These are phyloP conservation scores for Odontocolon sp. DNA, from an alignment of 2,888 invertebrate genomes.

Conservation along the genomic window DNA sequence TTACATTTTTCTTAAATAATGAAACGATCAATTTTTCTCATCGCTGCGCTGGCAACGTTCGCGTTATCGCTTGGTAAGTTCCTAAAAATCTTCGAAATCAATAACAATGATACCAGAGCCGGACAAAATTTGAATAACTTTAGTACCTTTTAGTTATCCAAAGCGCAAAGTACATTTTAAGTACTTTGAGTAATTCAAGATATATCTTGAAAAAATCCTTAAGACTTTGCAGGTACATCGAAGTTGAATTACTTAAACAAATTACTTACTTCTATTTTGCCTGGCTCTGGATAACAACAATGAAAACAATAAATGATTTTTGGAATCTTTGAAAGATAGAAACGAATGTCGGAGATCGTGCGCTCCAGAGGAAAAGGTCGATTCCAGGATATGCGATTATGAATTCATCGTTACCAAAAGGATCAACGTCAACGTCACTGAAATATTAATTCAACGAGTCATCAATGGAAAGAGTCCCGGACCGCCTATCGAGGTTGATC, in stretches of 20 bases:
- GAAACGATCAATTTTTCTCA: neutral
- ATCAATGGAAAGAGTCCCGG: constrained; percentile 73
- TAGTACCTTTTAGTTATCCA: too few species aligned
- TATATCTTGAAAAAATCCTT: too few species aligned
- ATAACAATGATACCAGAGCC: neutral
- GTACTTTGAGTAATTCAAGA: too few species aligned
- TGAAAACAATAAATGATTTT: neutral
- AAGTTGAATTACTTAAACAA: too few species aligned
- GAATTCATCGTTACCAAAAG: constrained; percentile 65
- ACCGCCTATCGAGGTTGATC: constrained; percentile 71
- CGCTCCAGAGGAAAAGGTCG: constrained; percentile 45
- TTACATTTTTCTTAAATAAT: neutral
- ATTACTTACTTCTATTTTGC: too few species aligned
- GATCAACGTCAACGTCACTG: neutral
- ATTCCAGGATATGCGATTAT: constrained; percentile 66
- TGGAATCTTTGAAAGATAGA: neutral
- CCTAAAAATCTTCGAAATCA: neutral
- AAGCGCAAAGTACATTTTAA: too few species aligned
- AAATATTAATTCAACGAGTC: constrained; percentile 5
- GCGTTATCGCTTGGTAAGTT: neutral
- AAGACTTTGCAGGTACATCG: too few species aligned
- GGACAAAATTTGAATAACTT: neutral
- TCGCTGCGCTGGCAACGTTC: neutral
- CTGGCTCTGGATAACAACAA: too few species aligned
- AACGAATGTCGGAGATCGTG: constrained; percentile 69